Conservation (phyloP, 2,797 vertebrate genomes). For the Oceanodroma leucorhoa region DNA sequence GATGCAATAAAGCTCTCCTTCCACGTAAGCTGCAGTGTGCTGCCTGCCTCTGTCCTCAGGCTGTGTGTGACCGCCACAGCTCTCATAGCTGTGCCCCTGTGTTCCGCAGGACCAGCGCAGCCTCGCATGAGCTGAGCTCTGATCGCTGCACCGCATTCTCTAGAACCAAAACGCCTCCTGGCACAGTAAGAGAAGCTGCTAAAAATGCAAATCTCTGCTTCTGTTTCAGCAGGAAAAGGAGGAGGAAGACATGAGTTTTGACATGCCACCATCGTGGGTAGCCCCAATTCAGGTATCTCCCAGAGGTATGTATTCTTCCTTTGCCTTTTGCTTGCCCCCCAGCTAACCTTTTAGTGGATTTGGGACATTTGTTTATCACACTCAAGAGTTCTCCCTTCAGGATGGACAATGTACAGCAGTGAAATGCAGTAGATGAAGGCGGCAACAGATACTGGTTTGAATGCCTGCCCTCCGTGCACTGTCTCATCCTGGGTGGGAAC, state of each 20-base stretch:
- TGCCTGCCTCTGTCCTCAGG: not conserved
- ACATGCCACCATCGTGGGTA: constrained; percentile 90
- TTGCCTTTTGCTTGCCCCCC: not conserved
- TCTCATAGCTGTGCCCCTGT: fast-evolving
- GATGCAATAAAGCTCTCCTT: not conserved
- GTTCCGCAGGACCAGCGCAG: not conserved
- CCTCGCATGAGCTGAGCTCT: fast-evolving
- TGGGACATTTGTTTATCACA: not conserved
- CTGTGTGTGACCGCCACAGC: not conserved
- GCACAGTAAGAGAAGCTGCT: not conserved
- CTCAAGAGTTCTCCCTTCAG: not conserved
- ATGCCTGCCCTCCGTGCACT: not conserved
- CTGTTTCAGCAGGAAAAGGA: constrained; percentile 64
- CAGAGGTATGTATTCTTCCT: constrained; percentile 72
- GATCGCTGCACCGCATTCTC: not conserved
- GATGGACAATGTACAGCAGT: not conserved
- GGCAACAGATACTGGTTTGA: not conserved
- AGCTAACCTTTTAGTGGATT: not conserved
- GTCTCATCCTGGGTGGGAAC: not conserved
- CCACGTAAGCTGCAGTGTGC: fast-evolving
- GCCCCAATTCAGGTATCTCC: constrained; percentile 75
- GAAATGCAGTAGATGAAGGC: not conserved
- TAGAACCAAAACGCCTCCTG: not conserved
- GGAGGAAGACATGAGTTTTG: constrained; percentile 64
- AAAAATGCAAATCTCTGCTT: not conserved